Evolutionary conservation across 2,888 invertebrate genomes (phyloP), one percentile per base, ranked within the genome.

Genomic region (Orthonychiurus folsomi): DNA sequence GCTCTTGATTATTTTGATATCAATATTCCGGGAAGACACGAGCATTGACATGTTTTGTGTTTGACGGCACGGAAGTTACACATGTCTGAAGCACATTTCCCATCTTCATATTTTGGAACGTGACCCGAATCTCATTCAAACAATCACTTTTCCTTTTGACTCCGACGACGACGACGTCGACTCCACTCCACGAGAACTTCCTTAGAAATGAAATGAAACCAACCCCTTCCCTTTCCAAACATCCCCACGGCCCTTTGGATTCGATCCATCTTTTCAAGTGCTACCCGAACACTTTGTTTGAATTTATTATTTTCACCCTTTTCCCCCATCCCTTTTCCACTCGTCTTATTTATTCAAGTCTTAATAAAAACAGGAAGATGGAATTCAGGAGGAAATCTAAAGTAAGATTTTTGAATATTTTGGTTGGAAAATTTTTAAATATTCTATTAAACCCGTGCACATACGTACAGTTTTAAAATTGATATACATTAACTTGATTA

Each of bases 61-160:
- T 67, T 69, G 69, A 69, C 69, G 65, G 65, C 62, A 63, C 67
- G 69, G 69, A 69, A 69, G 69, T 67, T 69, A 66, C 66, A 66
- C 64, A 69, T 69, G 69, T 67, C 66, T 64, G 60, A 59, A 67
- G 65, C 66, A 66, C 65, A 67, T 66, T 66, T 66, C 63, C 67
- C 67, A 67, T 69, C 69, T 67, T 69, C 69, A 67, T 69, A 69
- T 69, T 69, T 65, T 58, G 60, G 65, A 66, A 66, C 69, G 69
- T 69, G 69, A 69, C 67, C 66, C 67, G 69, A 64, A 69, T 69
- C 65, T 64, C 59, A 63, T 58, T 52, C 27, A 37, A 37, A 20
- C 58, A 62, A 55, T 63, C 55, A 56, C 63, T 59, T 57, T 57
- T 37, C 52, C 52, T 48, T 26, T 62, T 62, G 26, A 15, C 61